Base-by-base conservation (phyloP, 92 coral and sea anemone species). In the Umimayanthus chanpuru region DNA sequence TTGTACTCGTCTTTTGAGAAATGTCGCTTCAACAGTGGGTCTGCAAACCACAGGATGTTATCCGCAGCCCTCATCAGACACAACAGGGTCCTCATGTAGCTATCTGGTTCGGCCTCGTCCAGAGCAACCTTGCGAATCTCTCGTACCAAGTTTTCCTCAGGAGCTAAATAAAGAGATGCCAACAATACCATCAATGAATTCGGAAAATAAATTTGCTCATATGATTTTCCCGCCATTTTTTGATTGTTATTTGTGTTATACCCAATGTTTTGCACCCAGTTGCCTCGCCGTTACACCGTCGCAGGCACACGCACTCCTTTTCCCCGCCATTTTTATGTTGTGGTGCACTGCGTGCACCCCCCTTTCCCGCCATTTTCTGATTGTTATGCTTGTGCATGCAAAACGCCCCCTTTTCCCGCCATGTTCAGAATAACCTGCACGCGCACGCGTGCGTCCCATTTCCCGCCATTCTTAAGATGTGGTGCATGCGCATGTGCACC, bases 1-100 rank as follows among this genome's bases (percentile, higher is more conserved):
- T 74, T 74, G 79, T 74, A 74, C 79, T 74, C 79, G 2, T 75
- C 79, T 32, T 39, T 75, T 38, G 79, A 75, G 53, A 75, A 75
- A 20, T 75, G 79, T 15, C 79, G 49, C 79, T 75, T 75, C 16
- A 73, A 38, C 47, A 73, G 78, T 5, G 78, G 47, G 78, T 73
- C 78, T 21, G 20, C 44, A 73, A 73, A 32, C 10, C 23, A 29
- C 49, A 73, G 2, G 11, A 36, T 15, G 15, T 73, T 73, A 16
- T 73, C 78, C 23, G 47, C 78, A 36, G 43, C 47, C 41, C 49
- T 73, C 43, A 73, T 1, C 23, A 73, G 9, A 40, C 78, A 32
- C 78, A 73, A 12, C 9, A 73, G 78, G 25, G 78, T 36, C 25
- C 26, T 73, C 78, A 73, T 73, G 47, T 73, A 73, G 47, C 47